phyloP scores from a whole-genome alignment of 2,797 vertebrate genomes.

The Trachurus trachurus region DNA sequence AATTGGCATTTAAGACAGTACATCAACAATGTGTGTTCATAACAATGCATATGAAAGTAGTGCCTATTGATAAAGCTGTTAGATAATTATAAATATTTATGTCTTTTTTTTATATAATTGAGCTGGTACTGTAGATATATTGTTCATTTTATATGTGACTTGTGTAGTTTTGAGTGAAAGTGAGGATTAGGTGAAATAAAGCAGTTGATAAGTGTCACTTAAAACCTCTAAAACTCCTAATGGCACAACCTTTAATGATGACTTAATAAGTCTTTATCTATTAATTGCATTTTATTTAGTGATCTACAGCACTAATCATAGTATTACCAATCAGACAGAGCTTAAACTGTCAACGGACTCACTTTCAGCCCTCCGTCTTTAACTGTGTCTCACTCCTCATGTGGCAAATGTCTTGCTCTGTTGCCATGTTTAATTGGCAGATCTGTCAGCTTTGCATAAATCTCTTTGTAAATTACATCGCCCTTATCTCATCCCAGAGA shows the following conservation, averaged over 20 bases:
- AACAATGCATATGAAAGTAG: not conserved
- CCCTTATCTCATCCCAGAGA: constrained; percentile 75
- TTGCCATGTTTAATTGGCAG: constrained; percentile 78
- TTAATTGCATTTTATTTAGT: not conserved
- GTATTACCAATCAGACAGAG: constrained; percentile 23
- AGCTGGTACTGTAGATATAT: not conserved
- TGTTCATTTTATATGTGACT: not conserved
- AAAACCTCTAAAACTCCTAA: not conserved
- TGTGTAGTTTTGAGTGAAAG: not conserved
- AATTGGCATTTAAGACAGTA: constrained; percentile 13
- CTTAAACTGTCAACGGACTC: constrained; percentile 14
- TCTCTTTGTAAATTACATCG: constrained; percentile 78
- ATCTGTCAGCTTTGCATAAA: constrained; percentile 83
- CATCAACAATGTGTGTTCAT: not conserved
- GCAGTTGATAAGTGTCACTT: not conserved
- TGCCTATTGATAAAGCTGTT: not conserved
- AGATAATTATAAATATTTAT: constrained; percentile 1
- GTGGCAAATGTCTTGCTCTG: constrained; percentile 72
- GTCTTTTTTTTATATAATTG: not conserved
- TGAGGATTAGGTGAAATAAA: not conserved
- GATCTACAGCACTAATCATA: not conserved
- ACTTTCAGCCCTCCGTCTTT: constrained; percentile 6
- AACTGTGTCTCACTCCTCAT: constrained; percentile 40
- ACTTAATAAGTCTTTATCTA: constrained; percentile 6
- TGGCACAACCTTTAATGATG: not conserved